phyloP scores from a whole-genome alignment of 2,888 invertebrate genomes.

The Clivina fossor region DNA sequence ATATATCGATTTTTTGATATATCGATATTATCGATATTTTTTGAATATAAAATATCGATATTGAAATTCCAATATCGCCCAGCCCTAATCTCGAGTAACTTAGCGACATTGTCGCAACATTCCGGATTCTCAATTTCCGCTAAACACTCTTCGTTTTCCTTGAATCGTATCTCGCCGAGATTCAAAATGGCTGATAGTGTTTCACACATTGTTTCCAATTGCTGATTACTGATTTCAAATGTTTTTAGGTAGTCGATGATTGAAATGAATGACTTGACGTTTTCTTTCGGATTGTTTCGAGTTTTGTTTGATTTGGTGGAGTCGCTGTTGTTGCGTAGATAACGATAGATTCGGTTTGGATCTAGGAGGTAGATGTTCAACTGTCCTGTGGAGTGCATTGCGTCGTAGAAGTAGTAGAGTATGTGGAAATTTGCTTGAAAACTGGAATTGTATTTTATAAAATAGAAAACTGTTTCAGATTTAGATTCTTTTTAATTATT shows the following conservation, averaged over 20 bases:
- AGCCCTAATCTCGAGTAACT: too few relatives aligned
- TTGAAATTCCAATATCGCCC: too few relatives aligned
- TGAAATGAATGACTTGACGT: conserved; percentile 64
- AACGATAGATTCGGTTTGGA: conserved; percentile 70
- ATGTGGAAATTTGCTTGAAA: conserved; percentile 84
- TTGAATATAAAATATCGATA: too few relatives aligned
- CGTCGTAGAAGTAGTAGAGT: conserved; percentile 88
- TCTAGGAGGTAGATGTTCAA: conserved; percentile 69
- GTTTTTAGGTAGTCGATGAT: conserved; percentile 64
- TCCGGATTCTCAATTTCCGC: conserved; percentile 75
- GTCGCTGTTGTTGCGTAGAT: conserved; percentile 64
- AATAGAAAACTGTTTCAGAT: too few relatives aligned
- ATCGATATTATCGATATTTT: too few relatives aligned
- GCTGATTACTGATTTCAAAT: conserved; percentile 72
- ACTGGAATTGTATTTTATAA: too few relatives aligned
- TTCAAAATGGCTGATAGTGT: conserved; percentile 74
- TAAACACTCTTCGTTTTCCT: conserved; percentile 63
- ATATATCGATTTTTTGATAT: too few relatives aligned
- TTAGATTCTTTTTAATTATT: too few relatives aligned
- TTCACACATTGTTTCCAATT: conserved; percentile 70
- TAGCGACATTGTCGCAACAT: conserved; percentile 70
- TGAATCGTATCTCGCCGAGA: conserved; percentile 79
- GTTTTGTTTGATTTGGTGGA: conserved; percentile 57
- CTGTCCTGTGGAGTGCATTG: conserved; percentile 68
- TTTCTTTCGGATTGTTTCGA: conserved; percentile 66